Evolutionary conservation across 2,113 vertebrate species (phyloP).

Genomic region (Xenopus tropicalis): DNA sequence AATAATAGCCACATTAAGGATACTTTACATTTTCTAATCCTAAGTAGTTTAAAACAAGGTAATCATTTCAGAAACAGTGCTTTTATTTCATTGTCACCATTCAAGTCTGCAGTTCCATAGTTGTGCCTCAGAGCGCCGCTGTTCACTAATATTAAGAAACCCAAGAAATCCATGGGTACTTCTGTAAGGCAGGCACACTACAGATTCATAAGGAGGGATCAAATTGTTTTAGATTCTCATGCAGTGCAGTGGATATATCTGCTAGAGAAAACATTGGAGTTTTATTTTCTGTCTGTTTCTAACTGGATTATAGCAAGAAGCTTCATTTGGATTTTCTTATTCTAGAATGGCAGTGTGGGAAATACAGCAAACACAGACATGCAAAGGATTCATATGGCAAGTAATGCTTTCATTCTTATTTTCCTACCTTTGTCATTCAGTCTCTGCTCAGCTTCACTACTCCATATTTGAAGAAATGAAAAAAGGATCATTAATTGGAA

Average conservation of each 20-base stretch:
- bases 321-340: background rate
- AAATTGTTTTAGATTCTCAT: background rate
- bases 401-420: slow-evolving; percentile 43
- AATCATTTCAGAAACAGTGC: too few relatives aligned
- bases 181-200: background rate
- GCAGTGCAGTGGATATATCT: background rate
- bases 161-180: background rate
- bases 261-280: background rate
- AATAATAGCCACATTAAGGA: too few relatives aligned
- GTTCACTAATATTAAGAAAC: slow-evolving; percentile 10
- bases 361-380: background rate
- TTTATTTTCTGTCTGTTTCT: background rate
- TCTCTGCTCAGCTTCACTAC: slow-evolving; percentile 54
- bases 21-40: too few relatives aligned
- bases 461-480: slow-evolving; percentile 61
- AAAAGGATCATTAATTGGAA: slow-evolving; percentile 61
- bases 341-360: background rate
- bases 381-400: slow-evolving; percentile 14
- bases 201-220: background rate
- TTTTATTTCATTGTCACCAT: too few relatives aligned
- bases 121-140: slow-evolving; percentile 32
- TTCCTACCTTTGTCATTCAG: slow-evolving; percentile 37
- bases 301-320: background rate
- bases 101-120: slow-evolving; percentile 41
- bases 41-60: too few relatives aligned